These are phyloP conservation scores for Stenodema calcarata DNA, from an alignment of 2,888 invertebrate species.

Conservation along the genomic window DNA sequence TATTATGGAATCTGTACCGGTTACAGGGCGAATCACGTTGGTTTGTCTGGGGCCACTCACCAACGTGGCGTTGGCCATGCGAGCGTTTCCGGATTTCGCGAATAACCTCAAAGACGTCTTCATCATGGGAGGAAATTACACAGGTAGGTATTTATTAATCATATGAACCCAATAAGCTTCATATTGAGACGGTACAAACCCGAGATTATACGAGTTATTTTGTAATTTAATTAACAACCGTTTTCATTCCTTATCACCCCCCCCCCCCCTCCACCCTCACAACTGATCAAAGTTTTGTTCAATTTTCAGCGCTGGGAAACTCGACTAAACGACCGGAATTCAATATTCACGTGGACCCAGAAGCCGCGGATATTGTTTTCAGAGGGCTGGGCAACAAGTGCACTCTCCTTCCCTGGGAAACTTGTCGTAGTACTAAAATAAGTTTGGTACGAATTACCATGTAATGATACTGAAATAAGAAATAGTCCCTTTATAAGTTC, in stretches of 20 bases:
- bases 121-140: conserved; percentile 80
- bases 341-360: conserved; percentile 79
- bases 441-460: conserved; percentile 60
- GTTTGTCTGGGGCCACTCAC: conserved; percentile 78
- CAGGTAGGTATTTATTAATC: too few relatives aligned
- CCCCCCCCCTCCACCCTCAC: too few relatives aligned
- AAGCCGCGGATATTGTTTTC: conserved; percentile 78
- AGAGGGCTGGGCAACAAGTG: conserved; percentile 66
- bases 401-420: conserved; percentile 75
- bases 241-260: too few relatives aligned
- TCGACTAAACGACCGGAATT: conserved; percentile 68
- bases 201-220: too few relatives aligned
- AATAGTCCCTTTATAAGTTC: too few relatives aligned
- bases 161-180: too few relatives aligned
- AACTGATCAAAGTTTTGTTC: too few relatives aligned
- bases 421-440: conserved; percentile 63
- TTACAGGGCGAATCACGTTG: conserved; percentile 60
- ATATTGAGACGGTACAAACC: too few relatives aligned
- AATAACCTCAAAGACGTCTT: conserved; percentile 71
- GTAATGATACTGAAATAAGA: conserved; percentile 7
- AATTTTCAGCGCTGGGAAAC: conserved; percentile 53
- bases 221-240: too few relatives aligned
- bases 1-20: too few relatives aligned
- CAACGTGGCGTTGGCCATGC: conserved; percentile 77
- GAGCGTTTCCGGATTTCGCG: conserved; percentile 71